Percentiles rank a stretch among this genome's conserved stretches.
Evolutionary conservation across 2,113 vertebrate genomes (phyloP).

Genomic region (Eidolon helvum): DNA sequence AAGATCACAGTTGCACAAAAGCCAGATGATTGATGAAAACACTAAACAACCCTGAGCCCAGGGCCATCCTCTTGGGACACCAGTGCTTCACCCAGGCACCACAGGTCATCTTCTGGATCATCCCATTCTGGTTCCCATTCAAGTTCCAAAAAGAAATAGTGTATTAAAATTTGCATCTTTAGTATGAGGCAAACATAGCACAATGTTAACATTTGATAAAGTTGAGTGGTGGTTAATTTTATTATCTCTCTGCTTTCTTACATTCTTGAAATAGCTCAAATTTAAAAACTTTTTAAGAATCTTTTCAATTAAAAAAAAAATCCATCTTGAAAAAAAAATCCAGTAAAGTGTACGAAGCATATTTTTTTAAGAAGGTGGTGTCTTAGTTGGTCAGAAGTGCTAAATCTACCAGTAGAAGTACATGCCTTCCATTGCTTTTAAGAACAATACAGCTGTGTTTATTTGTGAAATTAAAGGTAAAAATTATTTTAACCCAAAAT

Average conservation of each 20-base stretch:
- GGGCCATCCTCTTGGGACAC: slow-evolving; percentile 75
- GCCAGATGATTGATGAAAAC: slow-evolving; percentile 76
- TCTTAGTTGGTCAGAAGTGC: slow-evolving; percentile 87
- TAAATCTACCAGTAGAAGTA: slow-evolving; percentile 86
- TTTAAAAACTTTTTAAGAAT: background rate
- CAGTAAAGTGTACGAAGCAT: slow-evolving; percentile 86
- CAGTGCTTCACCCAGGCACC: slow-evolving; percentile 82
- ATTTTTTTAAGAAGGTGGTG: slow-evolving; percentile 84
- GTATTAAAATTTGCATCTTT: slow-evolving; percentile 79
- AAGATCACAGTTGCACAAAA: slow-evolving; percentile 99
- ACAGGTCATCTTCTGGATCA: slow-evolving; percentile 94
- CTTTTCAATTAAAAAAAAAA: background rate
- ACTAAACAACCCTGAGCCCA: slow-evolving; percentile 74
- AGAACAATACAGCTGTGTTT: slow-evolving; percentile 83
- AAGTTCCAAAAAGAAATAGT: slow-evolving; percentile 98
- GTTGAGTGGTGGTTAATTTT: background rate
- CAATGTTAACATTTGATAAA: background rate
- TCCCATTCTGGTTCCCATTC: slow-evolving; percentile 96
- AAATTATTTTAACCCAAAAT: slow-evolving; percentile 85
- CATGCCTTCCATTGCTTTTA: slow-evolving; percentile 87
- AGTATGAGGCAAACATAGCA: background rate
- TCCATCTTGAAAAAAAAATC: slow-evolving; percentile 48
- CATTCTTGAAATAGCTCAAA: background rate
- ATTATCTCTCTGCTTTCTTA: background rate
- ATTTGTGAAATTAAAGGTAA: slow-evolving; percentile 78